phyloP scores from a whole-genome alignment of 2,113 vertebrate genomes.

The Paratilapia polleni region DNA sequence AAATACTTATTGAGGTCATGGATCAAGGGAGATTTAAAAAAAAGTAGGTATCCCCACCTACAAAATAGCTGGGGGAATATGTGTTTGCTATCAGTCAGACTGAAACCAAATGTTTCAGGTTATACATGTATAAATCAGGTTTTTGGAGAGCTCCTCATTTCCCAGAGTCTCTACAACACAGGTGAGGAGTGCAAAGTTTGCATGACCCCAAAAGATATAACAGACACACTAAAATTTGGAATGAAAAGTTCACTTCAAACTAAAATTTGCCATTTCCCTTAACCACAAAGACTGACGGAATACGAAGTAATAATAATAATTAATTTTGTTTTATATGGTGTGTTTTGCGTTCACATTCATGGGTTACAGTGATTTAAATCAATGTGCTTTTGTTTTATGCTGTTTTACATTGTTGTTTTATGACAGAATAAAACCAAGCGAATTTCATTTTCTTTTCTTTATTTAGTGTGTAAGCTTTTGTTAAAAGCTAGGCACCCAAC shows the following conservation, averaged over 20 bases:
- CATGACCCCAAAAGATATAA: background rate
- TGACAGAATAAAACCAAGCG: background rate
- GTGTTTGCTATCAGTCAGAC: no score
- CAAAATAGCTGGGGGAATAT: no score
- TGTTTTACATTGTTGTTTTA: background rate
- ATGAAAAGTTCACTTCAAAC: background rate
- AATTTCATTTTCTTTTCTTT: background rate
- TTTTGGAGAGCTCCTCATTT: background rate
- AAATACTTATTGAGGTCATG: background rate
- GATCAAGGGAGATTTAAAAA: no score
- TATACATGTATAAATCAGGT: background rate
- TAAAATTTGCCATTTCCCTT: background rate
- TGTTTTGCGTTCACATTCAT: fast-evolving
- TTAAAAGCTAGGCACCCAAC: background rate
- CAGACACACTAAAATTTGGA: background rate
- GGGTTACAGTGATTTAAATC: background rate
- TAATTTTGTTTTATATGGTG: background rate
- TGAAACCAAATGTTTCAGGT: no score
- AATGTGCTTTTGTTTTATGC: background rate
- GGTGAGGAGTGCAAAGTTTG: no score
- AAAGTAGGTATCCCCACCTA: no score
- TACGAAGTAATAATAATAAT: background rate
- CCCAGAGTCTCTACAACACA: background rate
- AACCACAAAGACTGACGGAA: background rate
- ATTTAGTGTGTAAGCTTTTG: background rate